Evolutionary conservation across 1,140 invertebrate genomes (phyloP).

Genomic region (Watersipora subatra): DNA sequence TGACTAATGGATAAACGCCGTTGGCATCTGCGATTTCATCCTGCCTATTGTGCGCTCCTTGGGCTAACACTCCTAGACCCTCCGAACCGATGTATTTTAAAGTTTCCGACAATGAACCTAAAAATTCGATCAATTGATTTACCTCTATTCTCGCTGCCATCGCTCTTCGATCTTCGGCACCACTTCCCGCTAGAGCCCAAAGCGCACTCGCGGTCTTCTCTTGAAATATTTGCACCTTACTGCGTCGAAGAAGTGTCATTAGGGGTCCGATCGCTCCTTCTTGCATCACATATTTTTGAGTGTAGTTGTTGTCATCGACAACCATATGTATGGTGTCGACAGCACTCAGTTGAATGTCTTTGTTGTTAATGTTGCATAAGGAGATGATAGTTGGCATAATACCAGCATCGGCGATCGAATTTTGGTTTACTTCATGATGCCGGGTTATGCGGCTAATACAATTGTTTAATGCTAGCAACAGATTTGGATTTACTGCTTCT

Average conservation of each 20-base stretch:
- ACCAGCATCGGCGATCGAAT: conserved; percentile 23
- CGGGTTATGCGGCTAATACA: conserved; percentile 21
- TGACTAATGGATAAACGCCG: conserved; percentile 28
- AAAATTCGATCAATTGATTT: conserved; percentile 31
- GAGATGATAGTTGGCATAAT: conserved; percentile 20
- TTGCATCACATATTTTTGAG: conserved; percentile 25
- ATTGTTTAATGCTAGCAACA: conserved; percentile 25
- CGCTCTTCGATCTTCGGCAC: conserved; percentile 24
- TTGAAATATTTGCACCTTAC: conserved; percentile 19
- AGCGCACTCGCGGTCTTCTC: conserved; percentile 34
- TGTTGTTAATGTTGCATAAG: conserved; percentile 17
- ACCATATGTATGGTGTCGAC: conserved; percentile 29
- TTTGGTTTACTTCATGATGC: conserved; percentile 24
- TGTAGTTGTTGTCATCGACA: conserved; percentile 25
- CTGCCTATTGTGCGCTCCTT: conserved; percentile 29
- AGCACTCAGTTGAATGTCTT: conserved; percentile 26
- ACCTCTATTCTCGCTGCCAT: conserved; percentile 35
- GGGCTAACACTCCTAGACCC: conserved; percentile 29
- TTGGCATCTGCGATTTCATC: conserved; percentile 27
- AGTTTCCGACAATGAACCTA: conserved; percentile 28
- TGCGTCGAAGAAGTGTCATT: conserved; percentile 25
- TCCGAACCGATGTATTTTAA: conserved; percentile 36
- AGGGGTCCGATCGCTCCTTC: conserved; percentile 26
- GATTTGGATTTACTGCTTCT: conserved; percentile 11
- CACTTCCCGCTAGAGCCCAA: conserved; percentile 36